Conservation (phyloP, 2,797 vertebrate genomes). For the Rhabdophis nuchalis region DNA sequence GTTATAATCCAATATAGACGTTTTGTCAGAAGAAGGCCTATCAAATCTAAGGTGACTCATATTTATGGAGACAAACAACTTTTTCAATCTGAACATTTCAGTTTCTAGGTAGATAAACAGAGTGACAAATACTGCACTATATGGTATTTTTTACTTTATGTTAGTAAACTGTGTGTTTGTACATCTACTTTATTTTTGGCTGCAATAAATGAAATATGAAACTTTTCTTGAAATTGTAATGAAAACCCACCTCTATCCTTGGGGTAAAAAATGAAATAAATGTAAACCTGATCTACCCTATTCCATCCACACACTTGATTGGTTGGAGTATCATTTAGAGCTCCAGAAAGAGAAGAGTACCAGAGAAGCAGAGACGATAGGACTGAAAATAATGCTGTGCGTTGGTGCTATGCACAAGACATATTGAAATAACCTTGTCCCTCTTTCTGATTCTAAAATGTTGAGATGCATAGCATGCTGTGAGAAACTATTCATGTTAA, state of each 20-base stretch:
- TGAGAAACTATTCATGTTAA: neutral
- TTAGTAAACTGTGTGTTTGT: neutral
- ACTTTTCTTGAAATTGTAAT: neutral
- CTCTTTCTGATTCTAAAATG: neutral
- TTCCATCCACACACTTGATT: neutral
- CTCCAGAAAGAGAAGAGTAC: neutral
- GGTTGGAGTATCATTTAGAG: neutral
- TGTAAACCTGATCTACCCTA: neutral
- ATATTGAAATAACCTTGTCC: neutral
- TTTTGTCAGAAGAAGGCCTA: neutral
- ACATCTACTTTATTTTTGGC: neutral
- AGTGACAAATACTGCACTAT: neutral
- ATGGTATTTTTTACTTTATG: neutral
- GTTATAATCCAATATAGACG: neutral
- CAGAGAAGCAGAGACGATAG: neutral
- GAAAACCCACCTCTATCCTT: neutral
- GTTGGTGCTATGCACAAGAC: neutral
- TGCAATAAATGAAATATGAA: neutral
- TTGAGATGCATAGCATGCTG: neutral
- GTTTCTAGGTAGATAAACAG: neutral
- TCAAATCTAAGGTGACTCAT: neutral
- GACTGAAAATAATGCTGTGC: neutral
- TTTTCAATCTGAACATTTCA: neutral
- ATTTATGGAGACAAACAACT: neutral
- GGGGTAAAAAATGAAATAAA: neutral